These are phyloP conservation scores for Acronicta leporina DNA, from an alignment of 2,888 invertebrate species.

Conservation along the genomic window DNA sequence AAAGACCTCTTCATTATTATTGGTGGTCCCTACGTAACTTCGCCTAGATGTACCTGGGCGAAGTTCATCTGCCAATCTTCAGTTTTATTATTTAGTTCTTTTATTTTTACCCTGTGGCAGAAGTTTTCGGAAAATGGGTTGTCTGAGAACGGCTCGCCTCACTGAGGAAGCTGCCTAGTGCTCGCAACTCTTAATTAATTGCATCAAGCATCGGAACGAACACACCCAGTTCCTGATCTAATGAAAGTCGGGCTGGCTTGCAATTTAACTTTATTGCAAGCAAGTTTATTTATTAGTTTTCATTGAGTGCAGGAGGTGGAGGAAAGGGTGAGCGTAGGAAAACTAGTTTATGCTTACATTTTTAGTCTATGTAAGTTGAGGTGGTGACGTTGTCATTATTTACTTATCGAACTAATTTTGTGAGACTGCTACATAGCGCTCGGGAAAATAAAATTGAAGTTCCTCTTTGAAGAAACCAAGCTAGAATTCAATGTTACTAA, in stretches of 20 bases:
- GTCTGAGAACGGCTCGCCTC: constrained; percentile 19
- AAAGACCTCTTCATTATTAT: too few relatives aligned
- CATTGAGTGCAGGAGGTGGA: neutral
- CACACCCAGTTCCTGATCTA: constrained; percentile 19
- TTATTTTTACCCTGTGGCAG: constrained; percentile 9
- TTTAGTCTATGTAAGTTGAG: too few relatives aligned
- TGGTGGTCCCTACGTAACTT: too few relatives aligned
- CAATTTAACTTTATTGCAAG: constrained; percentile 16
- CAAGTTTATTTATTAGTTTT: constrained; percentile 22
- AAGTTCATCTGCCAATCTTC: too few relatives aligned
- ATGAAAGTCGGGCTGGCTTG: constrained; percentile 24
- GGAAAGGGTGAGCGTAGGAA: too few relatives aligned
- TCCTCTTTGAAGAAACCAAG: neutral
- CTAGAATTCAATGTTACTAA: constrained; percentile 15
- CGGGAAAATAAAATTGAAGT: too few relatives aligned
- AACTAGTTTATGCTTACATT: too few relatives aligned
- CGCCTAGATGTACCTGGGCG: too few relatives aligned
- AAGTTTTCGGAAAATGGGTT: constrained; percentile 19
- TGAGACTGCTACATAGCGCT: too few relatives aligned
- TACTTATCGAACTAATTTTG: neutral
- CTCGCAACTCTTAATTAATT: constrained; percentile 47
- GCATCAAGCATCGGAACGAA: constrained; percentile 24
- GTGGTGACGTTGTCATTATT: neutral
- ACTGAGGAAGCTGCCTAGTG: constrained; percentile 25
- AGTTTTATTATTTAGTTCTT: too few relatives aligned